Evolutionary conservation across 2,888 invertebrate genomes (phyloP), one percentile per base, ranked within the genome.

Genomic region (Apamea monoglypha): DNA sequence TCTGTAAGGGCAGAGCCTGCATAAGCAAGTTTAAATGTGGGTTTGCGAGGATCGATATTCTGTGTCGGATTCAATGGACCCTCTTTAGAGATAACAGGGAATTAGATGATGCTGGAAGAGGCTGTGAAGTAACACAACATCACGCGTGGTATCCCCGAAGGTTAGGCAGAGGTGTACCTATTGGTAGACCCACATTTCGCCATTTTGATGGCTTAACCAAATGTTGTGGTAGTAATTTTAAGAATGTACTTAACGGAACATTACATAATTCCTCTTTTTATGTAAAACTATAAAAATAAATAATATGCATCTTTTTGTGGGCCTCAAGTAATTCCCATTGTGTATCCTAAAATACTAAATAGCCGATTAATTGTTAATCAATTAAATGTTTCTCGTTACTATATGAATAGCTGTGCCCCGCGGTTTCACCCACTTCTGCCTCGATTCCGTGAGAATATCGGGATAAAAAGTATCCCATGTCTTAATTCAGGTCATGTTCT

Each of bases 1-100:
- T 4, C 29, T 25, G 5, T 6, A 44, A 29, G 16, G n/a, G 59
- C 8, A 79, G 16, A 32, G 63, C 36, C 40, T 66, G 66, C 21
- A 74, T 36, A 21, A n/a, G 50, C 32, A 76, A 53, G 70, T 56
- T 75, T 63, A 50, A 74, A 72, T 75, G 40, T 50, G 66, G 29
- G 53, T 74, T 53, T 74, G 29, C 5, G 25, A 16, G 21, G 66
- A 87, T 82, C 85, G 71, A 87, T 87, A 81, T 74, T 68, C 71
- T 70, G 36, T 73, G 68, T 71, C 44, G 56, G 56, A 82, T 82
- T 53, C 78, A 82, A 78, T 87, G 75, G 80, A 80, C 74, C 82
- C 64, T 77, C 78, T 82, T 84, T 69, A 64, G 56, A 29, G 59
- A 61, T 50, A 36, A 56, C 70, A 21, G 12, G 0, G 61, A 81